Evolutionary conservation across 1,140 invertebrate genomes (phyloP).

Genomic region (Drosophila gunungcola): DNA sequence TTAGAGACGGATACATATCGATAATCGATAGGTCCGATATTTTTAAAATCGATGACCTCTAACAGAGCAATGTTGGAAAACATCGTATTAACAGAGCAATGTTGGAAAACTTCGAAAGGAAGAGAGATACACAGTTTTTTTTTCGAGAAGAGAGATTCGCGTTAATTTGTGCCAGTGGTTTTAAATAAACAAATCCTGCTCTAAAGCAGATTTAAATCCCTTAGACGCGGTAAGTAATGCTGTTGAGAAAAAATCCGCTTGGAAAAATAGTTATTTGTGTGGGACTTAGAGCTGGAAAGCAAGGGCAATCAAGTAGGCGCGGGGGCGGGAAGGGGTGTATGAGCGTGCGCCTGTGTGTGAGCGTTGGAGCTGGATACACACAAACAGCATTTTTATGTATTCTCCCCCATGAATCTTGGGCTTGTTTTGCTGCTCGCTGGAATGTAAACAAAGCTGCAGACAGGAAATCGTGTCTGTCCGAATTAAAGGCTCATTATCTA

Average conservation of each 20-base stretch:
- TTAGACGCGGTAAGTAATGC: conserved; percentile 62
- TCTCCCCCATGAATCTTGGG: conserved; percentile 16
- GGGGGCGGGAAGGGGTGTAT: conserved; percentile 20
- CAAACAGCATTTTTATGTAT: conserved; percentile 52
- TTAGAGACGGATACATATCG: too few species aligned
- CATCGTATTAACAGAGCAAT: too few species aligned
- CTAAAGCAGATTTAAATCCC: conserved; percentile 54
- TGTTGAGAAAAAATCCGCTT: background rate
- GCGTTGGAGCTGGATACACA: conserved; percentile 44
- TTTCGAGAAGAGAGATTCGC: conserved; percentile 14
- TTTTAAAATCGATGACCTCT: too few species aligned
- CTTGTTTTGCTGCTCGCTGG: conserved; percentile 19
- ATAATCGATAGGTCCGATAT: too few species aligned
- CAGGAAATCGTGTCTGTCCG: conserved; percentile 23
- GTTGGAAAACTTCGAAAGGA: too few species aligned
- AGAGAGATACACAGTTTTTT: conserved; percentile 34
- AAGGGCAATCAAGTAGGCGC: conserved; percentile 13
- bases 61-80: too few species aligned
- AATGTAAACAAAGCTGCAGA: conserved; percentile 37
- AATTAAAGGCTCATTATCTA: conserved; percentile 19
- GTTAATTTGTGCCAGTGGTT: conserved; percentile 38
- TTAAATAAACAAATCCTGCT: conserved; percentile 65
- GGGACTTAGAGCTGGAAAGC: conserved; percentile 6
- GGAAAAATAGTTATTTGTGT: background rate
- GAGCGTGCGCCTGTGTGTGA: conserved; percentile 9